Conservation (phyloP, 1,140 invertebrate genomes). For the Macrostomum lignano region DNA sequence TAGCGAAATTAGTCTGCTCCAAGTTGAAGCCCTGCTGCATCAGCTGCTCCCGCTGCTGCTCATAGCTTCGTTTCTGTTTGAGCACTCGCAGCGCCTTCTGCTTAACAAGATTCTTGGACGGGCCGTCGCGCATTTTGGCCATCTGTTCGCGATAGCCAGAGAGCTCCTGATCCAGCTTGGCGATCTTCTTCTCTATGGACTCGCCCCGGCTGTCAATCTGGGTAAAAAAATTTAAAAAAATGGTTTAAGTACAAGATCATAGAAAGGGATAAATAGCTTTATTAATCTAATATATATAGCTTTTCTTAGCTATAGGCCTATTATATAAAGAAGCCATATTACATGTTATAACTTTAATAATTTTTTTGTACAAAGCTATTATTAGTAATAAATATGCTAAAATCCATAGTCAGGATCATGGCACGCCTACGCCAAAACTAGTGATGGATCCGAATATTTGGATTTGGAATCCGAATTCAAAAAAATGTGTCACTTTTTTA, state of each 20-base stretch:
- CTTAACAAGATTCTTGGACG: conserved; percentile 41
- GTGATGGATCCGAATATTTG: no score
- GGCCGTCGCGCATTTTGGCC: conserved; percentile 92
- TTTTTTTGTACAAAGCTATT: no score
- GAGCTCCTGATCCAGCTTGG: conserved; percentile 62
- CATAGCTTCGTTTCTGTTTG: conserved; percentile 91
- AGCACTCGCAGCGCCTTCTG: conserved; percentile 73
- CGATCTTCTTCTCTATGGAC: conserved; percentile 75
- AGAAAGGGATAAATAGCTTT: no score
- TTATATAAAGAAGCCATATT: no score
- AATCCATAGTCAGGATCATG: no score
- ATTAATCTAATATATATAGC: not conserved
- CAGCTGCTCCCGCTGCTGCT: conserved; percentile 65
- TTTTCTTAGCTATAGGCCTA: no score
- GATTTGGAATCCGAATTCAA: no score
- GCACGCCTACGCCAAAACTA: no score
- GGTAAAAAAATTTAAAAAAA: not conserved
- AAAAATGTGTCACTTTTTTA: no score
- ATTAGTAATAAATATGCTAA: no score
- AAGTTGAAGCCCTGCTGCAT: conserved; percentile 88
- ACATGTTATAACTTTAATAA: no score
- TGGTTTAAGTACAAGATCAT: not conserved
- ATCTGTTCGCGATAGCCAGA: conserved; percentile 93
- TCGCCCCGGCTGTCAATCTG: conserved; percentile 75
- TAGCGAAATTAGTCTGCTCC: conserved; percentile 95